A percentile compares a stretch with the other conserved stretches of the same genome.
phyloP scores from a whole-genome alignment of 2,888 invertebrate species.

The Cephalotes varians region DNA sequence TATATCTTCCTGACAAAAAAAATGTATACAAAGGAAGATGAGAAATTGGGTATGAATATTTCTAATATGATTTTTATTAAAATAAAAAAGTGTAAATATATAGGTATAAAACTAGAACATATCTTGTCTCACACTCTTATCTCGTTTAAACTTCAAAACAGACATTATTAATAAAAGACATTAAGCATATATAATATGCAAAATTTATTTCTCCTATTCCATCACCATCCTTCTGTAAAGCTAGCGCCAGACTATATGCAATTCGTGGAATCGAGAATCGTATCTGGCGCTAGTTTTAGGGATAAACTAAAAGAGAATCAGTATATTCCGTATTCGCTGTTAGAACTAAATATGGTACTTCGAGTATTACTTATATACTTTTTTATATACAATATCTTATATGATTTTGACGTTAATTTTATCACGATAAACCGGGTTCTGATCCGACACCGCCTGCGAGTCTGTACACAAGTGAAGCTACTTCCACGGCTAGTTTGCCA shows the following conservation, averaged over 20 bases:
- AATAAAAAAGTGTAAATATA: slow-evolving; percentile 24
- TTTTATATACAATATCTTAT: neutral
- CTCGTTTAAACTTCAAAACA: neutral
- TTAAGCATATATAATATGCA: neutral
- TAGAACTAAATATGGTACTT: neutral
- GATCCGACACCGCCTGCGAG: slow-evolving; percentile 93
- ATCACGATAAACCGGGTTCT: slow-evolving; percentile 86
- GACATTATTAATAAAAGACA: too few relatives aligned
- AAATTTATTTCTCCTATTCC: neutral
- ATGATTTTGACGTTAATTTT: slow-evolving; percentile 14
- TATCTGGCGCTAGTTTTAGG: neutral
- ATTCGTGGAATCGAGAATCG: neutral
- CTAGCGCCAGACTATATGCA: neutral
- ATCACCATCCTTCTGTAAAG: neutral
- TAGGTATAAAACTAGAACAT: slow-evolving; percentile 7
- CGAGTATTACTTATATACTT: too few relatives aligned
- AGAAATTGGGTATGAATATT: neutral
- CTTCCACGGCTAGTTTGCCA: slow-evolving; percentile 91
- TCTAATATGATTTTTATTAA: slow-evolving; percentile 18
- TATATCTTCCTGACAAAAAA: neutral
- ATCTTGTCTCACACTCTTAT: neutral
- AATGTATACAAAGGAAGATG: neutral
- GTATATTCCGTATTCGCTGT: neutral
- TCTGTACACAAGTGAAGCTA: slow-evolving; percentile 91
- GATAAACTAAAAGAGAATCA: neutral